Percentiles rank a stretch among this genome's conserved stretches.
Evolutionary conservation across 2,797 vertebrate genomes (phyloP).

Genomic region (Pantherophis alleghaniensis): DNA sequence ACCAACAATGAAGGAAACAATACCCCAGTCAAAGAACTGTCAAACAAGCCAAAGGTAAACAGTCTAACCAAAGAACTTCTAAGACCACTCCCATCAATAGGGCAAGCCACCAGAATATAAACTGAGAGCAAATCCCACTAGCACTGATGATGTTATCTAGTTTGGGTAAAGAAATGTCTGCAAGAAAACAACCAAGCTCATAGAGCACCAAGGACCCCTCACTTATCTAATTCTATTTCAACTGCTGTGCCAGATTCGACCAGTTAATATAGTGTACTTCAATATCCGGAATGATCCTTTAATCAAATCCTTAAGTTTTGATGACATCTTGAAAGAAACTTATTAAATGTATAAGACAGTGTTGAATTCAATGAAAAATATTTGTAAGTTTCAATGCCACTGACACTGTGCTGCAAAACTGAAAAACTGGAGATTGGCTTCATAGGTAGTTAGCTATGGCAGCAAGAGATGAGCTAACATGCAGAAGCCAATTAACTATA

Average conservation of each 20-base stretch:
- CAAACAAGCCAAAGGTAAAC: background rate
- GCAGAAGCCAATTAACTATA: slow-evolving; percentile 37
- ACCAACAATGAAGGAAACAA: background rate
- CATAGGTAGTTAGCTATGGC: background rate
- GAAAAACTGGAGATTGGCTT: slow-evolving; percentile 47
- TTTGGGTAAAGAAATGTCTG: background rate
- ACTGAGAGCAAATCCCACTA: background rate
- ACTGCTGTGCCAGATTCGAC: background rate
- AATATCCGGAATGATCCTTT: slow-evolving; percentile 18
- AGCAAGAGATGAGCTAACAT: slow-evolving; percentile 44
- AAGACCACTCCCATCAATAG: background rate
- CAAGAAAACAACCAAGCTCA: background rate
- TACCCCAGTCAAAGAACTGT: background rate
- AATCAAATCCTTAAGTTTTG: slow-evolving; percentile 36
- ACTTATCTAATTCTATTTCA: background rate
- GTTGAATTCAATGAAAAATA: slow-evolving; percentile 45
- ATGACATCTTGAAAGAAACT: background rate
- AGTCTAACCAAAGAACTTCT: background rate
- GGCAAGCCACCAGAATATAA: background rate
- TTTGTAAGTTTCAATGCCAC: slow-evolving; percentile 21
- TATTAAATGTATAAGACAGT: slow-evolving; percentile 28
- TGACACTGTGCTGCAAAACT: slow-evolving; percentile 6
- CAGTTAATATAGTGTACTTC: background rate
- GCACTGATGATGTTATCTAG: background rate
- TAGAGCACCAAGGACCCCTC: background rate